These are phyloP conservation scores for Empis stercorea DNA, from an alignment of 2,888 invertebrate species.

Conservation along the genomic window DNA sequence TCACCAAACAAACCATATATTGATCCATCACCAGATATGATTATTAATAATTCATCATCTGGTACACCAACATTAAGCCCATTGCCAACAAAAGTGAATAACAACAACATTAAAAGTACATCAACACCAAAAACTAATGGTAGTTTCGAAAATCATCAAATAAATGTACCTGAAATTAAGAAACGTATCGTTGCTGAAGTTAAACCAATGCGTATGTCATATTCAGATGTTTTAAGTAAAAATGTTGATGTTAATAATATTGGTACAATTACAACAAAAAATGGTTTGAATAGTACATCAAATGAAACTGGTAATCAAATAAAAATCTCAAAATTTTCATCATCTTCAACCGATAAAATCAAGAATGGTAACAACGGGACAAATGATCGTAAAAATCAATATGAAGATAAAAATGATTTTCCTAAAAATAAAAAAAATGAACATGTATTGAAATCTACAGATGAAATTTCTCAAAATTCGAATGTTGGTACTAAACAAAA, in stretches of 20 bases:
- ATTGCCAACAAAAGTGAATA: not conserved
- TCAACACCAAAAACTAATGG: slow-evolving; percentile 15
- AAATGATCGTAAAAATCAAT: not conserved
- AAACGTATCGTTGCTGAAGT: slow-evolving; percentile 69
- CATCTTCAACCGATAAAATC: not conserved
- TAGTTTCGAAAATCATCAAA: slow-evolving; percentile 14
- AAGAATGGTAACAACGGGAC: not conserved
- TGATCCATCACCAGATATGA: too few relatives aligned
- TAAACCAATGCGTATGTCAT: slow-evolving; percentile 74
- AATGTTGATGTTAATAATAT: slow-evolving; percentile 14
- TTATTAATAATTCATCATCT: too few relatives aligned
- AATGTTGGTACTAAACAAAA: not conserved
- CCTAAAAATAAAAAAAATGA: slow-evolving; percentile 4
- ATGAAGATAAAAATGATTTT: slow-evolving; percentile 6
- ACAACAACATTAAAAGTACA: not conserved
- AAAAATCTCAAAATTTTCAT: not conserved
- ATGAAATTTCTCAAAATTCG: not conserved
- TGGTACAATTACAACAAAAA: not conserved
- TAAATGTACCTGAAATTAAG: slow-evolving; percentile 22
- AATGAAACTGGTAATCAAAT: not conserved
- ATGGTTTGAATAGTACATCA: not conserved
- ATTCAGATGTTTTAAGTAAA: slow-evolving; percentile 73
- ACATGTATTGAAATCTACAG: not conserved
- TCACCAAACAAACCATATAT: not conserved
- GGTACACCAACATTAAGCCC: not conserved